Evolutionary conservation across 2,113 vertebrate species (phyloP).

Genomic region (Clarias macrocephalus): DNA sequence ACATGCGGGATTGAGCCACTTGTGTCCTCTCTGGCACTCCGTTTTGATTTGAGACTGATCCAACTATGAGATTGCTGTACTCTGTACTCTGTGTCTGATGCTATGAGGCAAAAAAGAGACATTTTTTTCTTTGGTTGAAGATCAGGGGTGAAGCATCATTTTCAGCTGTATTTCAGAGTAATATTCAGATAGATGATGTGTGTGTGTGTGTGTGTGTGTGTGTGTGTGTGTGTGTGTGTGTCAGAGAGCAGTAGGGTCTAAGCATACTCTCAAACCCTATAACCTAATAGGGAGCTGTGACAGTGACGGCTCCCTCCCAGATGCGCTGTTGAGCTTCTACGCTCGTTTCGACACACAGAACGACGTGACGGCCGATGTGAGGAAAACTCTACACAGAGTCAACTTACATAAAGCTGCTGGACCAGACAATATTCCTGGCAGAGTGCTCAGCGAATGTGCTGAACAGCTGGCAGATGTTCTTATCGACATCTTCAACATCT

Average conservation of each 20-base stretch:
- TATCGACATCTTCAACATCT: no score
- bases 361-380: no score
- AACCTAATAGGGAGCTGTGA: background rate
- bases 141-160: background rate
- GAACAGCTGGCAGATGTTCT: no score
- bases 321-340: no score
- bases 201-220: constrained; percentile 5
- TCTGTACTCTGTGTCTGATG: background rate
- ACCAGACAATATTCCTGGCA: no score
- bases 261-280: background rate
- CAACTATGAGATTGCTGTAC: background rate
- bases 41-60: constrained; percentile 30
- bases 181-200: background rate
- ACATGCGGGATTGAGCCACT: background rate
- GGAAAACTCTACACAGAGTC: no score
- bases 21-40: constrained; percentile 9
- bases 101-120: background rate
- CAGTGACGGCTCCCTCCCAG: no score
- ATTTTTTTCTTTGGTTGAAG: background rate
- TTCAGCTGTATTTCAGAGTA: no score
- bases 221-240: background rate
- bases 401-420: no score
- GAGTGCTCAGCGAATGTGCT: no score
- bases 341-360: no score
- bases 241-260: background rate